Evolutionary conservation across 2,888 invertebrate genomes (phyloP), one percentile per base, ranked within the genome.

Genomic region (Protophormia terraenovae): DNA sequence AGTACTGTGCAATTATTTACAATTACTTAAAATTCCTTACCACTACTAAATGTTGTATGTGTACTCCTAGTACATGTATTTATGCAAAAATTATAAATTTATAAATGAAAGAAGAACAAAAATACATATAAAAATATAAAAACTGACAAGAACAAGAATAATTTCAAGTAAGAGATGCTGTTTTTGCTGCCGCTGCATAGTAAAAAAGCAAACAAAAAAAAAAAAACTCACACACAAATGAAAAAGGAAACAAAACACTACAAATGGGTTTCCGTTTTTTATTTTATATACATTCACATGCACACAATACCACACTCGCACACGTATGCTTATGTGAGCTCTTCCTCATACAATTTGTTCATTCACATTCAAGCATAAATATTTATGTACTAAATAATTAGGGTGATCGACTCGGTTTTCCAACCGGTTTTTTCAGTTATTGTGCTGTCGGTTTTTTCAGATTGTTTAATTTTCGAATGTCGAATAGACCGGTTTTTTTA

Each of bases 231-330:
- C 19, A 27, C 47, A 41, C 16, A 29, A 47, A 27, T 27, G 24
- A n/a, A 60, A 73, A 67, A 78, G 80, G 84, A 84, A 84, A 84
- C 60, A 67, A 80, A 84, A 84, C 69, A 82, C 77, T 82, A 85
- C 85, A 85, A 85, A 85, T 85, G 78, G 69, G 81, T 82, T 85
- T 81, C 84, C 84, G 71, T 84, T 81, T 67, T 47, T 41, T 64
- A 60, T 64, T 72, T 32, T 10, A 24, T n/a, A n/a, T 29, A 38
- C 58, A 50, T 38, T 41, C 69, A n/a, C n/a, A 41, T 41, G 55
- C 50, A 62, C 32, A 62, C 53, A 45, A 1, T 64, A 41, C 29
- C 62, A 27, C 35, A 10, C 60, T 41, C 22, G 38, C 10, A 62
- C 32, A 16, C 5, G 14, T 58, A 24, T 58, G 24, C 19, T 16